Percentiles rank a stretch among this genome's conserved stretches.
phyloP scores from a whole-genome alignment of 2,113 vertebrate genomes.

The Nycticryphes semicollaris region DNA sequence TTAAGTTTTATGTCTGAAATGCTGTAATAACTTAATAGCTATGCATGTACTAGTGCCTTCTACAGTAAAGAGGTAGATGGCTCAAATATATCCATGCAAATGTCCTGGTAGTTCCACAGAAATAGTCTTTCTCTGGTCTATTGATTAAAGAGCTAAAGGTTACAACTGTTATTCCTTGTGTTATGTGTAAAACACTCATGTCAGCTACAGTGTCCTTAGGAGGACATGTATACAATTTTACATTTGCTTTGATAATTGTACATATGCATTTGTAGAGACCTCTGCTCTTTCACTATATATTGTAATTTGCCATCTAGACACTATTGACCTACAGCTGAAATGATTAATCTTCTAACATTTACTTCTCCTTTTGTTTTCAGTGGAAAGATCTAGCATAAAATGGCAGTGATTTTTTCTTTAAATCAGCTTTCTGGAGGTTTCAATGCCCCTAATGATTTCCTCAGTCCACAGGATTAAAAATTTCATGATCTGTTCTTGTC shows the following conservation, averaged over 20 bases:
- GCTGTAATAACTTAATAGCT: not conserved
- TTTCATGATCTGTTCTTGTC: constrained; percentile 24
- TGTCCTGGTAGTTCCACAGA: not conserved
- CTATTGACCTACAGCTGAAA: not conserved
- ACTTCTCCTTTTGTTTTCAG: not conserved
- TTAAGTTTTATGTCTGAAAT: not conserved
- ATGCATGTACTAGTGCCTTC: not conserved
- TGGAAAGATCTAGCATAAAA: not conserved
- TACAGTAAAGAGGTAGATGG: not conserved
- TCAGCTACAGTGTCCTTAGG: not conserved
- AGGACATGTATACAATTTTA: not conserved
- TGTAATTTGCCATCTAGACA: not conserved
- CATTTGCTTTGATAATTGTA: not conserved
- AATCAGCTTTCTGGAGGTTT: constrained; percentile 23
- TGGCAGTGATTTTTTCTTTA: not conserved
- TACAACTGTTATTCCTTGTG: not conserved
- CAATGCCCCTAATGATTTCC: constrained; percentile 35
- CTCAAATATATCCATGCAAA: not conserved
- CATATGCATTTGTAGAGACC: not conserved
- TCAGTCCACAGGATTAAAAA: constrained; percentile 12
- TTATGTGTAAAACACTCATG: not conserved
- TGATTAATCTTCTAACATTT: not conserved
- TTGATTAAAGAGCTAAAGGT: not conserved
- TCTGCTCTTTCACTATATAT: not conserved
- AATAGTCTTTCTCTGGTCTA: not conserved